Evolutionary conservation across 2,113 vertebrate species (phyloP).

Genomic region (Emydocephalus ijimae): DNA sequence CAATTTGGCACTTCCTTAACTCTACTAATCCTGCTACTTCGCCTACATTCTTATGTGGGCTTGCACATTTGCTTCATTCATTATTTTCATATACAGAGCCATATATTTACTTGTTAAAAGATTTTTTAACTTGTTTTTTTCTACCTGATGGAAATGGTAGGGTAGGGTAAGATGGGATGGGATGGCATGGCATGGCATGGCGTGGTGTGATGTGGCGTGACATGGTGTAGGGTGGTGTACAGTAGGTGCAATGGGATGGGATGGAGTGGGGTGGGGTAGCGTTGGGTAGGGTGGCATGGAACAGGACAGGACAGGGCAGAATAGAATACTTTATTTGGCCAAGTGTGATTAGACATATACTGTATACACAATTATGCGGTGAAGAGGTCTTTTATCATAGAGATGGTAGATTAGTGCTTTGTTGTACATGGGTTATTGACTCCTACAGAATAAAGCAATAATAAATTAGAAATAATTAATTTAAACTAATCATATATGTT

Average conservation of each 20-base stretch:
- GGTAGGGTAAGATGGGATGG: too few relatives aligned
- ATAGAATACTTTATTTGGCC: background rate
- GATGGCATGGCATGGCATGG: fast-evolving
- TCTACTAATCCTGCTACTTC: background rate
- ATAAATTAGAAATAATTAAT: background rate
- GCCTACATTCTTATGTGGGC: background rate
- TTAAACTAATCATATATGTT: background rate
- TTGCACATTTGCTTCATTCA: background rate
- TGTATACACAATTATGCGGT: background rate
- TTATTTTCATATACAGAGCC: background rate
- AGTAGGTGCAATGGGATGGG: too few relatives aligned
- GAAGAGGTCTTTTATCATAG: background rate
- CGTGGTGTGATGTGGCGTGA: too few relatives aligned
- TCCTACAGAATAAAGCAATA: background rate
- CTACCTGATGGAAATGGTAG: background rate
- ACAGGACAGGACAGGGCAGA: too few relatives aligned
- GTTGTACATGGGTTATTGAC: background rate
- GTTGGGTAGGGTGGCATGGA: too few relatives aligned
- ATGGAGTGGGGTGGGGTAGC: too few relatives aligned
- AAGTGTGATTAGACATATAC: background rate
- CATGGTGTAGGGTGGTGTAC: too few relatives aligned
- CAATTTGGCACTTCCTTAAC: background rate
- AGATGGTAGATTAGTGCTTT: background rate
- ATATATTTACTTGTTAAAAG: background rate
- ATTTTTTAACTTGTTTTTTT: background rate